These are phyloP conservation scores for Ellobium chinense DNA, from an alignment of 2,888 invertebrate species.

Conservation along the genomic window DNA sequence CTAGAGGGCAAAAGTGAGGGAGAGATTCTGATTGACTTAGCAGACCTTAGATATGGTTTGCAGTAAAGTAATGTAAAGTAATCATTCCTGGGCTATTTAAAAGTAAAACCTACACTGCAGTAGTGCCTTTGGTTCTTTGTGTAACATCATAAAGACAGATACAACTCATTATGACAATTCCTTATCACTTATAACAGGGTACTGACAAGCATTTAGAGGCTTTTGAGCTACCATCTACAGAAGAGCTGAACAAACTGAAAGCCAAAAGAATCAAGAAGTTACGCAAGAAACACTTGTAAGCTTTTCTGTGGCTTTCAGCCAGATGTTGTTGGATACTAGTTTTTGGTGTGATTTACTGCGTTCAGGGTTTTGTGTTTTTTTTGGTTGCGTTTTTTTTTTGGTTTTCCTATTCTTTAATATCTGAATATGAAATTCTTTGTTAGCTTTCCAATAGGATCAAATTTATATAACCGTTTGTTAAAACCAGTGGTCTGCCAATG, in stretches of 20 bases:
- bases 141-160: too few relatives aligned
- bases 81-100: too few relatives aligned
- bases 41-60: too few relatives aligned
- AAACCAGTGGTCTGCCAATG: too few relatives aligned
- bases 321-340: not conserved
- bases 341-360: not conserved
- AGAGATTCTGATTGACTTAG: too few relatives aligned
- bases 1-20: too few relatives aligned
- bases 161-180: too few relatives aligned
- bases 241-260: conserved; percentile 86
- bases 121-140: too few relatives aligned
- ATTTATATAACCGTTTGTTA: too few relatives aligned
- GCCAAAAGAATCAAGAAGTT: conserved; percentile 88
- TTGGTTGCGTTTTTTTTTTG: not conserved
- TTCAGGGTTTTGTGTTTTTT: not conserved
- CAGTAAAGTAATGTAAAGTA: too few relatives aligned
- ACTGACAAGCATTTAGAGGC: conserved; percentile 90
- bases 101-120: too few relatives aligned
- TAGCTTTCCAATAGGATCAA: too few relatives aligned
- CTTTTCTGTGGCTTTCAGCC: not conserved
- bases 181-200: conserved; percentile 80
- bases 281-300: conserved; percentile 44
- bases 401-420: not conserved
- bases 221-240: conserved; percentile 88
- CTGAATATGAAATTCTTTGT: not conserved